Conservation (phyloP, 2,888 invertebrate genomes). For the Tachina lurida region DNA sequence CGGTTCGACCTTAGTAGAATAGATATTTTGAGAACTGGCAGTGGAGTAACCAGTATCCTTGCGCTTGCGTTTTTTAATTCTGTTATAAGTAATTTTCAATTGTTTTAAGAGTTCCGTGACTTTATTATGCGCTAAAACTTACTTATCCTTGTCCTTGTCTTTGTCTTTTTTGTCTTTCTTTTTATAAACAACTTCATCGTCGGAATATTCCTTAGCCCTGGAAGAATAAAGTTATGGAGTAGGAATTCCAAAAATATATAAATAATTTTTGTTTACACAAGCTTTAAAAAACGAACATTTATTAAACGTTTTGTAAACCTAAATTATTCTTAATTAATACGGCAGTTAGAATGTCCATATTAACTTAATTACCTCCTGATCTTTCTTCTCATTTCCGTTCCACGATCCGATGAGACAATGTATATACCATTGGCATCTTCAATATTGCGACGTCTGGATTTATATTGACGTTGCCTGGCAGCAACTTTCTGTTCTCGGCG, state of each 20-base stretch:
- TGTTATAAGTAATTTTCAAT: slow-evolving; percentile 39
- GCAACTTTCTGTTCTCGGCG: slow-evolving; percentile 79
- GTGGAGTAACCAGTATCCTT: slow-evolving; percentile 89
- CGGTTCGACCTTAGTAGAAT: slow-evolving; percentile 78
- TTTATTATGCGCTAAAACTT: not conserved
- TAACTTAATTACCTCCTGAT: slow-evolving; percentile 76
- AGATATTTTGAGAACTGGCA: slow-evolving; percentile 86
- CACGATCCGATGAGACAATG: slow-evolving; percentile 83
- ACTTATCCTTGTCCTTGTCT: slow-evolving; percentile 60
- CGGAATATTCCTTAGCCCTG: slow-evolving; percentile 79
- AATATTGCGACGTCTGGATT: slow-evolving; percentile 79
- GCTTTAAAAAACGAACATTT: too few relatives aligned
- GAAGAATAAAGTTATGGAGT: slow-evolving; percentile 3
- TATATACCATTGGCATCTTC: slow-evolving; percentile 84
- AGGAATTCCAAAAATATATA: not conserved
- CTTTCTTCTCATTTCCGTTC: slow-evolving; percentile 79
- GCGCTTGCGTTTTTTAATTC: slow-evolving; percentile 79
- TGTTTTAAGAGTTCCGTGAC: not conserved
- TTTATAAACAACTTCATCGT: slow-evolving; percentile 78
- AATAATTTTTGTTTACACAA: too few relatives aligned
- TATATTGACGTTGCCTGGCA: slow-evolving; percentile 76
- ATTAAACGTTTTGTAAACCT: too few relatives aligned
- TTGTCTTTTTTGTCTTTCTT: slow-evolving; percentile 79
- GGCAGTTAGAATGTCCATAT: not conserved
- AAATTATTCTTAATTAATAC: too few relatives aligned